Evolutionary conservation across 1,140 invertebrate genomes (phyloP), one percentile per base, ranked within the genome.

Genomic region (Trichoplusia ni): DNA sequence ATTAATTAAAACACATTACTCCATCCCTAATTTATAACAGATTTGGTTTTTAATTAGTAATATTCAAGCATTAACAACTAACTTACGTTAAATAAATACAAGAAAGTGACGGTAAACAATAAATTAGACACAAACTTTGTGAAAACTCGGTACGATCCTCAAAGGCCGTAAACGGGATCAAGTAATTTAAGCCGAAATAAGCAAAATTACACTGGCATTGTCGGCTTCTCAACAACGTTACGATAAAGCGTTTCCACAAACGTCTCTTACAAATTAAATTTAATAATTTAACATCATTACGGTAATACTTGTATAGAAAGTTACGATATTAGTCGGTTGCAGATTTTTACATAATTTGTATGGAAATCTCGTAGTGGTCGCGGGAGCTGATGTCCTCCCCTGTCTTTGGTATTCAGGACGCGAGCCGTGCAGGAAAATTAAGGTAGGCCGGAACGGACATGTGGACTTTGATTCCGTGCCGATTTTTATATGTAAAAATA

Each of bases 151-250:
- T 77, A 82, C 78, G 85, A 87, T 83, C 79, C 86, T 84, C 84
- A 86, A 89, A 88, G 80, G 80, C 76, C 79, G 79, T 87, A 88
- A 88, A 87, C 79, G 76, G 86, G 87, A 90, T 88, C 84, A 87
- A 88, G 85, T 85, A 86, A 90, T 89, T 87, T 90, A 83, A 81
- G 76, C 71, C 76, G 75, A 85, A 90, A 89, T 86, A 89, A 87
- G 81, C 80, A 84, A 83, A 85, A 87, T 87, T 86, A 84, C 80
- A 79, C 71, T 67, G 73, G 76, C 73, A 82, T 87, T 84, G 79
- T 87, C 76, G 79, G 77, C 76, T 86, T 78, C 73, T 79, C 70
- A 71, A 78, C 66, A 73, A 77, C 79, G 64, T 75, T 72, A 79
- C 68, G 70, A 67, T 68, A 77, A 79, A 82, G 72, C 72, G 70